Conservation (phyloP, 2,113 vertebrate species). For the Crotalus tigris region DNA sequence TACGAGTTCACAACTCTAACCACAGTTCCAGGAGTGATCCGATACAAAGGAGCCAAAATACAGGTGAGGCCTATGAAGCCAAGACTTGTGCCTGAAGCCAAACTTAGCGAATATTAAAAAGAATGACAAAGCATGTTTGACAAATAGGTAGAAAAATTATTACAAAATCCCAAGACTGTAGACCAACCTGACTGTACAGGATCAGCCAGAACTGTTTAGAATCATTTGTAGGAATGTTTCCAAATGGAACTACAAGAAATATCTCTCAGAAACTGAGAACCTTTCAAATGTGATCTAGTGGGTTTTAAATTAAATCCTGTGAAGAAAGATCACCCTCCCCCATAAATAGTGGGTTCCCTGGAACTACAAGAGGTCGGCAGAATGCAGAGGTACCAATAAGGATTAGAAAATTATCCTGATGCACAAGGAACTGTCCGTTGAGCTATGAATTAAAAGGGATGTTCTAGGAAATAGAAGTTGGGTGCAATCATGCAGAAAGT, state of each 20-base stretch:
- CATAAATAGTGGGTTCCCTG: not conserved
- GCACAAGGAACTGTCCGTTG: not conserved
- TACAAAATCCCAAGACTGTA: not conserved
- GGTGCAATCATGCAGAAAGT: not conserved
- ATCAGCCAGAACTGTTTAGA: not conserved
- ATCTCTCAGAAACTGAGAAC: not conserved
- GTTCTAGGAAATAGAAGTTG: not conserved
- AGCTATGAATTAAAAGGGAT: not conserved
- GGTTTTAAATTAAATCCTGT: not conserved
- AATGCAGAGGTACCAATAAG: not conserved
- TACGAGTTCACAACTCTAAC: slow-evolving; percentile 98
- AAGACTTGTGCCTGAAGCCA: not conserved
- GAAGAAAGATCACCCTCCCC: not conserved
- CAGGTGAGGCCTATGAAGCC: slow-evolving; percentile 74
- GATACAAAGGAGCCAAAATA: slow-evolving; percentile 98
- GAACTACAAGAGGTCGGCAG: not conserved
- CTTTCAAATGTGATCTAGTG: not conserved
- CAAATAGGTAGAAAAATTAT: not conserved
- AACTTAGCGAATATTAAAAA: not conserved
- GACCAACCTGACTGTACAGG: not conserved
- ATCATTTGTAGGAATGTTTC: not conserved
- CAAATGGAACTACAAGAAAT: not conserved
- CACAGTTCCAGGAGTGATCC: slow-evolving; percentile 94
- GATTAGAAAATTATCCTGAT: not conserved
- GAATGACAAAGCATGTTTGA: not conserved